A percentile compares a stretch with the other conserved stretches of the same genome.
phyloP scores from a whole-genome alignment of 2,888 invertebrate genomes.

The Acanthopleura granulata region DNA sequence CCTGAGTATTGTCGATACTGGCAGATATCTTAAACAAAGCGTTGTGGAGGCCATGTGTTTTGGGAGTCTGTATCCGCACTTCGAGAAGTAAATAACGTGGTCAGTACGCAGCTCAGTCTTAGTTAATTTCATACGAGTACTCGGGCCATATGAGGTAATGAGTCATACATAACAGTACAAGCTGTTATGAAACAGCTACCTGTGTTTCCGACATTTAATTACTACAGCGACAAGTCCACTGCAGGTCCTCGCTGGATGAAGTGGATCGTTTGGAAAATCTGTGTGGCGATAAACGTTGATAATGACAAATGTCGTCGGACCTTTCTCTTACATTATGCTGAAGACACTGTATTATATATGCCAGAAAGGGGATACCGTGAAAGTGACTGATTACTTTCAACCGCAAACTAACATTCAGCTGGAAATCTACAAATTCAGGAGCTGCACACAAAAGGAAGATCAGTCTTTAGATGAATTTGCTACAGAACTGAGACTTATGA shows the following conservation, averaged over 20 bases:
- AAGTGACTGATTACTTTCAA: slow-evolving; percentile 14
- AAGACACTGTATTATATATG: neutral
- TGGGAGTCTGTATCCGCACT: no score
- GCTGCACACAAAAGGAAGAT: slow-evolving; percentile 29
- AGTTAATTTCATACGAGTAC: no score
- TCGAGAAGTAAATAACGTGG: no score
- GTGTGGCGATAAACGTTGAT: slow-evolving; percentile 8
- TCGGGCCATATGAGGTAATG: no score
- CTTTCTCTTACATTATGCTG: slow-evolving; percentile 3
- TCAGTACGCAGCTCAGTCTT: no score
- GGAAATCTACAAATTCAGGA: slow-evolving; percentile 35
- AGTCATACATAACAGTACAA: no score
- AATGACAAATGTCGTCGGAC: slow-evolving; percentile 7
- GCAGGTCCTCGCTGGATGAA: slow-evolving; percentile 6
- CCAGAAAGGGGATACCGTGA: neutral
- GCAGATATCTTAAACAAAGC: no score
- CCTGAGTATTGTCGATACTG: no score
- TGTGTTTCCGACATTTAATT: neutral
- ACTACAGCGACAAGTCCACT: neutral
- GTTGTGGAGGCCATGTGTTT: no score
- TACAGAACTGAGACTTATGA: slow-evolving; percentile 35
- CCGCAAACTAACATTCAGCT: slow-evolving; percentile 23
- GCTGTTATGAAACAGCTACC: slow-evolving; percentile 7
- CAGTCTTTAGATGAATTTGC: slow-evolving; percentile 37
- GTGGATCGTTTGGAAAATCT: slow-evolving; percentile 11